These are phyloP conservation scores for Tachyglossus aculeatus DNA, from an alignment of 2,797 vertebrate genomes.

Conservation along the genomic window DNA sequence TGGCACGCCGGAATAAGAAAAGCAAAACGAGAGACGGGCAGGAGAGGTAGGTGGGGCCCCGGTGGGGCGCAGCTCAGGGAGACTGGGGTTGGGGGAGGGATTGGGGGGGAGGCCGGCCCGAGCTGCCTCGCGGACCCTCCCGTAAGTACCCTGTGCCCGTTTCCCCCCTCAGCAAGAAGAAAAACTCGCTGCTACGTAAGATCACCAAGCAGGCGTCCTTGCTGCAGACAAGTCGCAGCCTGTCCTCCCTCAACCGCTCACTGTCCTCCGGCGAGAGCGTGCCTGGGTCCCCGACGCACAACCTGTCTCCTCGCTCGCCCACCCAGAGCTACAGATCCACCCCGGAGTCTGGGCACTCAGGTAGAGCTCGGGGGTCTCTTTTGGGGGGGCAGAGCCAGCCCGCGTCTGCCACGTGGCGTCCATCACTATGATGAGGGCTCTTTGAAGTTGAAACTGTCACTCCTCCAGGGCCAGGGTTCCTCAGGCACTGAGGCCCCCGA, in stretches of 20 bases:
- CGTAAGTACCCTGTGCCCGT: neutral
- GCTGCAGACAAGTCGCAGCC: slow-evolving; percentile 93
- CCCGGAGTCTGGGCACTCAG: slow-evolving; percentile 88
- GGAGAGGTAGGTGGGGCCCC: slow-evolving; percentile 81
- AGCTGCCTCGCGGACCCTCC: too few species aligned
- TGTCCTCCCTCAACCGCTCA: slow-evolving; percentile 94
- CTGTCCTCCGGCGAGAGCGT: slow-evolving; percentile 95
- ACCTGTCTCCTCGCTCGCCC: slow-evolving; percentile 91
- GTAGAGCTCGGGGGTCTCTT: slow-evolving; percentile 59
- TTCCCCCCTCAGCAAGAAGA: slow-evolving; percentile 84
- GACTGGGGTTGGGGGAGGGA: too few species aligned
- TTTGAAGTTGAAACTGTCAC: neutral
- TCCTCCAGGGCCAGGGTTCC: too few species aligned
- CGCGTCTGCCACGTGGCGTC: neutral
- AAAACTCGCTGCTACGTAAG: slow-evolving; percentile 90
- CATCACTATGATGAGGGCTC: too few species aligned
- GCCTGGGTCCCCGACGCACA: slow-evolving; percentile 93
- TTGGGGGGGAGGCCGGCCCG: too few species aligned
- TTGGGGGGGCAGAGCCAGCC: neutral
- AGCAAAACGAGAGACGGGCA: slow-evolving; percentile 89
- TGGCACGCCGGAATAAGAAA: slow-evolving; percentile 94
- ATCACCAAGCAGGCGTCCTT: slow-evolving; percentile 93
- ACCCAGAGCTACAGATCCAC: slow-evolving; percentile 90
- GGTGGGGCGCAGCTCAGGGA: too few species aligned
- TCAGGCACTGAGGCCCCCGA: too few species aligned